phyloP scores from a whole-genome alignment of 2,113 vertebrate genomes.

The Oryzias celebensis region DNA sequence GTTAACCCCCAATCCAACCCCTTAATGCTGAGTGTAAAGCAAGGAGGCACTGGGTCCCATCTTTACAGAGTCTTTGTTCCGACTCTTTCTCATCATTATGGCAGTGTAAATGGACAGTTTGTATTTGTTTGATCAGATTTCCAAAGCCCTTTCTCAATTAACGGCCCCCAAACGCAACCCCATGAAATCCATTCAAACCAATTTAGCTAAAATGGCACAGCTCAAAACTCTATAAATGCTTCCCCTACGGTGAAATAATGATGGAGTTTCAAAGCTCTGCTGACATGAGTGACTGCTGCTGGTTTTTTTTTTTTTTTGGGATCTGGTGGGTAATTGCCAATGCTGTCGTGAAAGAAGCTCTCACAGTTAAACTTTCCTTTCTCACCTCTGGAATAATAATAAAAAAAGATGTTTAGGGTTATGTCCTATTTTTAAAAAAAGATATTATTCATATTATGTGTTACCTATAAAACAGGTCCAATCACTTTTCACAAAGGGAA shows the following conservation, averaged over 20 bases:
- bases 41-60: too few species aligned
- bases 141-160: constrained; percentile 70
- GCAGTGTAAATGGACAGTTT: constrained; percentile 66
- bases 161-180: constrained; percentile 44
- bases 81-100: constrained; percentile 45
- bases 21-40: too few species aligned
- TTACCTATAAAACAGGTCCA: too few species aligned
- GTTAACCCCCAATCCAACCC: too few species aligned
- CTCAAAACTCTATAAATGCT: constrained; percentile 49
- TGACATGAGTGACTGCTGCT: constrained; percentile 47
- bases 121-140: constrained; percentile 70
- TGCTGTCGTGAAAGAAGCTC: constrained; percentile 43
- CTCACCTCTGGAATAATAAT: background rate
- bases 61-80: too few species aligned
- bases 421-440: too few species aligned
- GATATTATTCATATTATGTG: too few species aligned
- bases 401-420: too few species aligned
- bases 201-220: constrained; percentile 53
- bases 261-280: constrained; percentile 63
- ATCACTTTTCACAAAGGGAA: too few species aligned
- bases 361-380: background rate
- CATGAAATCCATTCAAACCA: constrained; percentile 73
- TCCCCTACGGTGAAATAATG: constrained; percentile 52
- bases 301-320: constrained; percentile 30
- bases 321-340: constrained; percentile 53